phyloP scores from a whole-genome alignment of 2,888 invertebrate genomes.

The Athrips mouffetella region DNA sequence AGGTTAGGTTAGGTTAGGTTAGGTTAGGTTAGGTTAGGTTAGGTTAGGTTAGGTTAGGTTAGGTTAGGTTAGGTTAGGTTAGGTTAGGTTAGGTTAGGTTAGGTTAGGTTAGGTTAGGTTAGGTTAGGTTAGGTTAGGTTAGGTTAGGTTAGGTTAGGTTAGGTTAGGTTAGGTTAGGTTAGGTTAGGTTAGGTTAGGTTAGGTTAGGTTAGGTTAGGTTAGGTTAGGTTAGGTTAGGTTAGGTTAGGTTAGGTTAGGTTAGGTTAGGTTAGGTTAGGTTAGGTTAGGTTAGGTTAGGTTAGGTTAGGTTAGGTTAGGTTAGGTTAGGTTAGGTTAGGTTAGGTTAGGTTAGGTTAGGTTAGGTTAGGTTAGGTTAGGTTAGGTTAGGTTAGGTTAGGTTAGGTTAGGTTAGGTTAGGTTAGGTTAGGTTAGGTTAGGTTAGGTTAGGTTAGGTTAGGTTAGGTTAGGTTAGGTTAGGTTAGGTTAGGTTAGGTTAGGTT shows the following conservation, averaged over 20 bases:
- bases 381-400: slow-evolving; percentile 23
- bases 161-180: slow-evolving; percentile 20
- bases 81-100: slow-evolving; percentile 25
- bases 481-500: slow-evolving; percentile 11
- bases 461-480: slow-evolving; percentile 15
- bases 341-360: slow-evolving; percentile 22
- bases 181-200: slow-evolving; percentile 19
- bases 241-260: slow-evolving; percentile 20
- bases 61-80: slow-evolving; percentile 19
- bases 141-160: slow-evolving; percentile 28
- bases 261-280: slow-evolving; percentile 22
- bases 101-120: slow-evolving; percentile 29
- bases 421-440: slow-evolving; percentile 18
- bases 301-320: slow-evolving; percentile 23
- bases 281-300: slow-evolving; percentile 21
- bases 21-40: slow-evolving; percentile 19
- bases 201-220: slow-evolving; percentile 21
- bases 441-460: slow-evolving; percentile 15
- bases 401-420: slow-evolving; percentile 24
- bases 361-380: slow-evolving; percentile 20
- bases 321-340: slow-evolving; percentile 24
- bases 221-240: slow-evolving; percentile 23
- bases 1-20: slow-evolving; percentile 19
- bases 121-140: slow-evolving; percentile 25
- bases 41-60: slow-evolving; percentile 19